Evolutionary conservation across 2,888 invertebrate species (phyloP).

Genomic region (Perizoma affinitatum): DNA sequence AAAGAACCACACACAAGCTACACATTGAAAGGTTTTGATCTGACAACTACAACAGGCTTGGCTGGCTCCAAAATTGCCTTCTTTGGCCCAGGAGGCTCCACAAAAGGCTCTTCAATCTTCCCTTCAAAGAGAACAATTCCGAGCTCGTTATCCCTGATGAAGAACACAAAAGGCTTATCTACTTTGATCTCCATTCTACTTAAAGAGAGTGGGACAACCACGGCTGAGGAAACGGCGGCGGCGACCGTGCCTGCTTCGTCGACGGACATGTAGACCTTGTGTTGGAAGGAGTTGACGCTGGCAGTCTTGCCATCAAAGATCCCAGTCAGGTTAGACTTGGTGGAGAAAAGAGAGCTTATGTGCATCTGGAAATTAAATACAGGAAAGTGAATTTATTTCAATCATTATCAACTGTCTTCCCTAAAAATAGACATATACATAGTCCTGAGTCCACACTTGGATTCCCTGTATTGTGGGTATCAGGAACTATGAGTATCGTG

Average conservation of each 20-base stretch:
- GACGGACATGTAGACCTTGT: conserved; percentile 86
- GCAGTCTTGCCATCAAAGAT: conserved; percentile 72
- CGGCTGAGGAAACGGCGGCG: conserved; percentile 84
- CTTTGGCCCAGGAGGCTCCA: conserved; percentile 26
- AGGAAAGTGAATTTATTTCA: no score
- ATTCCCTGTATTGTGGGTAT: no score
- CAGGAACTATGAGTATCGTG: no score
- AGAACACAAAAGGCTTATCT: conserved; percentile 87
- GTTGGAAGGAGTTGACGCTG: conserved; percentile 82
- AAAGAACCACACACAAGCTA: no score
- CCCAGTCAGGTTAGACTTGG: conserved; percentile 82
- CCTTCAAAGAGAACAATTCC: conserved; percentile 86
- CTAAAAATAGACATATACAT: no score
- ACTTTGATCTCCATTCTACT: conserved; percentile 77
- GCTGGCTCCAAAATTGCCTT: not conserved
- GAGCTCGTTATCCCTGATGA: conserved; percentile 83
- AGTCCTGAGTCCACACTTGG: no score
- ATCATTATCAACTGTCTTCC: no score
- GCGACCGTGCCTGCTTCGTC: conserved; percentile 87
- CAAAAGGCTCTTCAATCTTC: conserved; percentile 71
- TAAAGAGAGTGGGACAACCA: conserved; percentile 85
- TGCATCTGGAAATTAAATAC: conserved; percentile 79
- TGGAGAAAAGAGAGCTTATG: conserved; percentile 82
- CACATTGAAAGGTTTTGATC: no score
- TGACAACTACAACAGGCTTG: not conserved